Evolutionary conservation across 2,797 vertebrate genomes (phyloP), one percentile per base, ranked within the genome.

Genomic region (Nannoperca obscura): DNA sequence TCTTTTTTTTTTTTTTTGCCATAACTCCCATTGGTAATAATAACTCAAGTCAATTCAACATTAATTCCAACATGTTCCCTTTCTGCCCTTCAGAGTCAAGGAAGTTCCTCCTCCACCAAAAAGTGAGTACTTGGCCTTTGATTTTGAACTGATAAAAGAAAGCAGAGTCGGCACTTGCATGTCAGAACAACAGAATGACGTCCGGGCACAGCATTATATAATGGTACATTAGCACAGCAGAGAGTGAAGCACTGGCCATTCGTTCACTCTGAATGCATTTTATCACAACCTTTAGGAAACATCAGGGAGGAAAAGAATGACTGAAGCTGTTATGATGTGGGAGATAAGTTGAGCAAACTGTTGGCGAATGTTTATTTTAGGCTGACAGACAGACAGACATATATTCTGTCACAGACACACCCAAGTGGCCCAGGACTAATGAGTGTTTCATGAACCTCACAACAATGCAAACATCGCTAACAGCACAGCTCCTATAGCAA

Each of bases 91-190:
- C 83, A 96, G 95, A 52, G 38, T 94, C 60, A 96, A 96, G 84
- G 94, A 95, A 86, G 75, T 93, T 50, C 88, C 87, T 72, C 91
- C 89, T 57, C 93, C 93, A 69, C 94, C 94, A 30, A 96, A 95
- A 88, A 95, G 95, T 96, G 82, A 96, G 95, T 95, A 53, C 10
- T 62, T 36, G 0, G 7, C 11, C 47, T 71, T 15, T 17, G 1
- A 5, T 20, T 58, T 76, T 50, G 54, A 13, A n/a, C 5, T 19
- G 17, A 49, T n/a, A 22, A 52, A 61, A 61, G 10, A 61, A 46
- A 24, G 10, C 2, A 0, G 59, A 66, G 50, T 36, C 44, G 46
- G 2, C 1, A 14, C 38, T 38, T 53, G 1, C 49, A 11, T 53
- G 5, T 20, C 27, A 44, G 34, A 49, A n/a, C 2, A 30, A 53